A percentile compares a stretch with the other conserved stretches of the same genome.
These are phyloP conservation scores for Piaya cayana DNA, from an alignment of 2,113 vertebrate species.

Conservation along the genomic window DNA sequence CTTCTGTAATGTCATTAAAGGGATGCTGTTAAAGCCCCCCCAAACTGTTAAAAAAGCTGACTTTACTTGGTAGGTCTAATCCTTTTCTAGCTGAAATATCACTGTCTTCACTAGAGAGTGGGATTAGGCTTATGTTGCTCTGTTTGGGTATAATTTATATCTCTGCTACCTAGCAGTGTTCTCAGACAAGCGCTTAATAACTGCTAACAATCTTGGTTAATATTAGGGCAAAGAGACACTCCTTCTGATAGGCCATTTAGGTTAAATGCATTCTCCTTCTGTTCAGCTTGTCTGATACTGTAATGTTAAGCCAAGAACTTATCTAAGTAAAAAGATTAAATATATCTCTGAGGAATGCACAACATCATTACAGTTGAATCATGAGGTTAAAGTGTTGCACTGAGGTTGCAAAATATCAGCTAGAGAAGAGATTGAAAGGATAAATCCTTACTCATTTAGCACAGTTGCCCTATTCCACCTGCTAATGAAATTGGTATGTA, in stretches of 20 bases:
- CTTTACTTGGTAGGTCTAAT: not conserved
- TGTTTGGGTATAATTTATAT: not conserved
- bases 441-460: slow-evolving; percentile 56
- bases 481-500: slow-evolving; percentile 49
- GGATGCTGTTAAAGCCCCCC: not conserved
- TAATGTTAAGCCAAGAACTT: slow-evolving; percentile 47
- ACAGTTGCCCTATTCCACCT: slow-evolving; percentile 25
- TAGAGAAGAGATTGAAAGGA: not conserved
- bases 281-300: slow-evolving; percentile 12
- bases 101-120: not conserved
- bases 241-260: not conserved
- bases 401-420: slow-evolving; percentile 26
- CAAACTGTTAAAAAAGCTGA: not conserved
- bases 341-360: slow-evolving; percentile 48
- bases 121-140: not conserved
- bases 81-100: not conserved
- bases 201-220: not conserved
- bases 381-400: slow-evolving; percentile 59
- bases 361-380: slow-evolving; percentile 55
- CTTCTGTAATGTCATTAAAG: not conserved
- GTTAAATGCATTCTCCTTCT: slow-evolving; percentile 30
- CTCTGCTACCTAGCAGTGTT: not conserved
- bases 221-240: slow-evolving; percentile 28
- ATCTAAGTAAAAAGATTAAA: slow-evolving; percentile 59
- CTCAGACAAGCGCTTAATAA: not conserved